A percentile compares a stretch with the other conserved stretches of the same genome.
Evolutionary conservation across 2,113 vertebrate genomes (phyloP).

Genomic region (Aptenodytes forsteri): DNA sequence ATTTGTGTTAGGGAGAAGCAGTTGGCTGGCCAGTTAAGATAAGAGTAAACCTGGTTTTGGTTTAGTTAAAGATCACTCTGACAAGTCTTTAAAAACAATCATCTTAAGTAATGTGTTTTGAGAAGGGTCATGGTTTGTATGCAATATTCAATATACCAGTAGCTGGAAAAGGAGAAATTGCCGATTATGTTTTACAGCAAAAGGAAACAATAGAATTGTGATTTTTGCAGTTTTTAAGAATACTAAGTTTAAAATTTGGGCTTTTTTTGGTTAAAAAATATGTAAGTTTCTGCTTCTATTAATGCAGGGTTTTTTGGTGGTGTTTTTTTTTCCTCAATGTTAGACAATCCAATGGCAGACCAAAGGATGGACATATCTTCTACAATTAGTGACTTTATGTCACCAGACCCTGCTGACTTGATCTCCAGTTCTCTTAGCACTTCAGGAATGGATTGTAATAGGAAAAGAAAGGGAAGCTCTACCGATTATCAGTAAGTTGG

Average conservation of each 20-base stretch:
- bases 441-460: constrained; percentile 90
- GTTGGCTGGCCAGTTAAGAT: neutral
- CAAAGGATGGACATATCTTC: constrained; percentile 99
- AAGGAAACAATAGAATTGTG: neutral
- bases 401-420: constrained; percentile 90
- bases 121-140: neutral
- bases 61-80: neutral
- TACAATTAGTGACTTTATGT: constrained; percentile 98
- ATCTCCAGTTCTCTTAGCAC: constrained; percentile 92
- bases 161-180: neutral
- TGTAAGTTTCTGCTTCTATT: neutral
- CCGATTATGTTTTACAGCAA: neutral
- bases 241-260: neutral
- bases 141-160: neutral
- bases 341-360: constrained; percentile 97
- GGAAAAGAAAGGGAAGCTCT: constrained; percentile 96
- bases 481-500: constrained; percentile 94
- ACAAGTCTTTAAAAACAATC: neutral
- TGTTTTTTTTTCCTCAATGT: neutral
- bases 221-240: neutral
- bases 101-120: neutral
- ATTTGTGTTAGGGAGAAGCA: neutral
- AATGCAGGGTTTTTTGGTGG: neutral
- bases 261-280: neutral
- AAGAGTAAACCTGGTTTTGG: neutral